Evolutionary conservation across 2,797 vertebrate genomes (phyloP).

Genomic region (Thalassophryne amazonica): DNA sequence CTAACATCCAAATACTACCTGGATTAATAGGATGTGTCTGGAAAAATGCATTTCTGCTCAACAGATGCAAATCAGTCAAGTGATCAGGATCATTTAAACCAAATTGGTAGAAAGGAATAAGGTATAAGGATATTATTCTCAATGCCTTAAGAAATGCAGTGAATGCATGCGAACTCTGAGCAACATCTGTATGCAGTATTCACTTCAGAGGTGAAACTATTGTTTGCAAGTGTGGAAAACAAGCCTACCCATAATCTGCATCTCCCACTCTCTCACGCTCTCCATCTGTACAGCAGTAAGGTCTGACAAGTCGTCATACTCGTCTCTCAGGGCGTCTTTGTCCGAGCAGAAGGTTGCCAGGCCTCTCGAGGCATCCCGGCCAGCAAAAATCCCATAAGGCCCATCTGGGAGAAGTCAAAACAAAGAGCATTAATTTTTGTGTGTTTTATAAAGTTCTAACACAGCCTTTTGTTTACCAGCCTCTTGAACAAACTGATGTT

Average conservation of each 20-base stretch:
- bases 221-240: neutral
- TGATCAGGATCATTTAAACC: no score
- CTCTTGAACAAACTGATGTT: no score
- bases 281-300: slow-evolving; percentile 99
- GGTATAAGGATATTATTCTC: no score
- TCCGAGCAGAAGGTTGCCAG: slow-evolving; percentile 98
- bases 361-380: slow-evolving; percentile 94
- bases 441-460: no score
- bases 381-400: slow-evolving; percentile 96
- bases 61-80: no score
- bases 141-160: no score
- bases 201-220: neutral
- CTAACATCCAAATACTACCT: no score
- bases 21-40: no score
- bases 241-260: slow-evolving; percentile 95
- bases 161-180: slow-evolving; percentile 3
- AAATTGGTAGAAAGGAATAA: no score
- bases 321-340: slow-evolving; percentile 92
- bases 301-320: slow-evolving; percentile 97
- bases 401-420: slow-evolving; percentile 85
- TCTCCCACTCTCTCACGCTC: slow-evolving; percentile 99
- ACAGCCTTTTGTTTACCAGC: no score
- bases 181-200: neutral
- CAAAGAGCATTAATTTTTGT: no score
- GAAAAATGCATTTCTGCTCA: no score